phyloP scores from a whole-genome alignment of 2,888 invertebrate species.

The Caenorhabditis panamensis region DNA sequence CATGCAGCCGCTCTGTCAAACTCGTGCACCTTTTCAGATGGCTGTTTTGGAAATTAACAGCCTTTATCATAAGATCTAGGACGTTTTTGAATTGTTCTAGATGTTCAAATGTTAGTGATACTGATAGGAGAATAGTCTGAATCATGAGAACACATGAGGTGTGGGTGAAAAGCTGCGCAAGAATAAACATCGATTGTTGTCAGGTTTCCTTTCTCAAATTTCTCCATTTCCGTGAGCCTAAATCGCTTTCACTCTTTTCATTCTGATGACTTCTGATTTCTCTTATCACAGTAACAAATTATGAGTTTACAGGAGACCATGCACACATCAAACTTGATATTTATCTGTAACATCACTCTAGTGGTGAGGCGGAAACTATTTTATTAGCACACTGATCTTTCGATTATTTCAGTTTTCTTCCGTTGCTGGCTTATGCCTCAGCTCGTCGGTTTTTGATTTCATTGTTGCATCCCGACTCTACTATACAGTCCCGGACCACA shows the following conservation, averaged over 20 bases:
- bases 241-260: not conserved
- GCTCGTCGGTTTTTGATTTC: constrained; percentile 67
- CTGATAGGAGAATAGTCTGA: constrained; percentile 8
- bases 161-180: not conserved
- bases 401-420: constrained; percentile 44
- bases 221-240: not conserved
- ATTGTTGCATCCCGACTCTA: constrained; percentile 64
- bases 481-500: constrained; percentile 67
- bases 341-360: constrained; percentile 53
- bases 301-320: too few species aligned
- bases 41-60: too few species aligned
- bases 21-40: too few species aligned
- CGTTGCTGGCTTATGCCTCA: constrained; percentile 62
- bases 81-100: not conserved
- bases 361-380: constrained; percentile 29
- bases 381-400: not conserved
- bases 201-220: constrained; percentile 10
- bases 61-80: not conserved
- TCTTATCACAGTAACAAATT: too few species aligned
- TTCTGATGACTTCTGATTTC: not conserved
- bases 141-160: constrained; percentile 4
- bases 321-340: constrained; percentile 51
- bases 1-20: not conserved
- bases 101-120: constrained; percentile 7
- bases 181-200: constrained; percentile 33